phyloP scores from a whole-genome alignment of 2,888 invertebrate species.

The Dichetophora obliterata region DNA sequence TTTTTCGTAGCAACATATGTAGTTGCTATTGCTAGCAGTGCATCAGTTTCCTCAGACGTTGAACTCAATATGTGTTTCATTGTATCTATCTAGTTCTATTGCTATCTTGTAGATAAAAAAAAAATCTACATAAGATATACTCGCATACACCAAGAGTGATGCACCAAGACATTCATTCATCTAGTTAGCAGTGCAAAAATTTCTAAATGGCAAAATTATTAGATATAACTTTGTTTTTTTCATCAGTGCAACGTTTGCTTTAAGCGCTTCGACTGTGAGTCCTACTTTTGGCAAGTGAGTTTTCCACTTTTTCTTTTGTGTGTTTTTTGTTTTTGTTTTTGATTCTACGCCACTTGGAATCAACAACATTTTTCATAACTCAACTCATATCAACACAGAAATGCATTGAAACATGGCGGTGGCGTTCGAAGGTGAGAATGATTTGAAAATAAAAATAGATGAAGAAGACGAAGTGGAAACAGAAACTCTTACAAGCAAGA shows the following conservation, averaged over 20 bases:
- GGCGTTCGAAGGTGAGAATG: conserved; percentile 22
- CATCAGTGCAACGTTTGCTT: conserved; percentile 3
- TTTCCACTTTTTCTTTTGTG: conserved; percentile 60
- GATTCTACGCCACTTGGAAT: not conserved
- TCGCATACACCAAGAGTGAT: not conserved
- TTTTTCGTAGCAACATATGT: not conserved
- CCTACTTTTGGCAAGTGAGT: conserved; percentile 46
- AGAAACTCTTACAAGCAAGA: not conserved
- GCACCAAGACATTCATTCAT: conserved; percentile 2
- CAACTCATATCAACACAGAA: too few relatives aligned
- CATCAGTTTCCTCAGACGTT: conserved; percentile 4
- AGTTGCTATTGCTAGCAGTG: too few relatives aligned
- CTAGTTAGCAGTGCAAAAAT: conserved; percentile 3
- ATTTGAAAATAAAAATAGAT: conserved; percentile 16
- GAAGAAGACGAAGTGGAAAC: not conserved
- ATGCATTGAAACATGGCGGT: not conserved
- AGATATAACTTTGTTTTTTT: not conserved
- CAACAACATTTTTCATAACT: conserved; percentile 4
- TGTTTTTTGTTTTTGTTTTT: conserved; percentile 3
- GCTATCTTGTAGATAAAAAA: not conserved
- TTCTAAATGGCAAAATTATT: conserved; percentile 25
- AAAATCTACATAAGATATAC: not conserved
- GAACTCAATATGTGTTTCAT: conserved; percentile 27
- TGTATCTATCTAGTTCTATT: not conserved
- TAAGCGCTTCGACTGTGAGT: conserved; percentile 22